A percentile compares a stretch with the other conserved stretches of the same genome.
Evolutionary conservation across 2,797 vertebrate genomes (phyloP).

Genomic region (Propithecus deckenii): DNA sequence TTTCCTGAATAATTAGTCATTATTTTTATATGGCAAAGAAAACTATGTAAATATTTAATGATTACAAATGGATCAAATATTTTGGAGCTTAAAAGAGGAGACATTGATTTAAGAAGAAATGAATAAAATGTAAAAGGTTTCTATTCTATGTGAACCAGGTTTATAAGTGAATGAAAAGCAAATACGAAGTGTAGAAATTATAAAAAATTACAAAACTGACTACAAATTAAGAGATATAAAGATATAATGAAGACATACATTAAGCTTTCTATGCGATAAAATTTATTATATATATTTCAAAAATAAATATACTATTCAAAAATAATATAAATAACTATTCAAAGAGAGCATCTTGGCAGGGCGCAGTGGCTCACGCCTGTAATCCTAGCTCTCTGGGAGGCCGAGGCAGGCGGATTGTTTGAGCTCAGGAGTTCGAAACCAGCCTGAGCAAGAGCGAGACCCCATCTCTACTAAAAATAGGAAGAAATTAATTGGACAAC

Average conservation of each 20-base stretch:
- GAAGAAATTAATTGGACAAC: too few species aligned
- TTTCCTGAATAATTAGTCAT: background rate
- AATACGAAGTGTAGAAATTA: background rate
- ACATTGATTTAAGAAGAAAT: background rate
- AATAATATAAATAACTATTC: background rate
- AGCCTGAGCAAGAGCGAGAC: too few species aligned
- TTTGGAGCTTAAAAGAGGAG: background rate
- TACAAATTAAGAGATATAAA: background rate
- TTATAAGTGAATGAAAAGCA: conserved; percentile 29
- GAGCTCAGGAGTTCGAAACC: too few species aligned
- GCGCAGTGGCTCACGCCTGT: too few species aligned
- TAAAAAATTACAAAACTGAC: background rate
- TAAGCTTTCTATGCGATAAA: background rate
- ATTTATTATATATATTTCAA: background rate
- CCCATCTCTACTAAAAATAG: too few species aligned
- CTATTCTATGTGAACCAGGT: background rate
- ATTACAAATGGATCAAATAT: background rate
- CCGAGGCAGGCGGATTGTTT: too few species aligned
- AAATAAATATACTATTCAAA: background rate
- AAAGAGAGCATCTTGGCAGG: background rate
- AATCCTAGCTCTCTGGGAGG: too few species aligned
- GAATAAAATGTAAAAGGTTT: conserved; percentile 3
- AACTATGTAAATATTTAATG: background rate
- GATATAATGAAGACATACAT: background rate
- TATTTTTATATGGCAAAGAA: background rate